Evolutionary conservation across 2,113 vertebrate species (phyloP).

Genomic region (Otolemur garnettii): DNA sequence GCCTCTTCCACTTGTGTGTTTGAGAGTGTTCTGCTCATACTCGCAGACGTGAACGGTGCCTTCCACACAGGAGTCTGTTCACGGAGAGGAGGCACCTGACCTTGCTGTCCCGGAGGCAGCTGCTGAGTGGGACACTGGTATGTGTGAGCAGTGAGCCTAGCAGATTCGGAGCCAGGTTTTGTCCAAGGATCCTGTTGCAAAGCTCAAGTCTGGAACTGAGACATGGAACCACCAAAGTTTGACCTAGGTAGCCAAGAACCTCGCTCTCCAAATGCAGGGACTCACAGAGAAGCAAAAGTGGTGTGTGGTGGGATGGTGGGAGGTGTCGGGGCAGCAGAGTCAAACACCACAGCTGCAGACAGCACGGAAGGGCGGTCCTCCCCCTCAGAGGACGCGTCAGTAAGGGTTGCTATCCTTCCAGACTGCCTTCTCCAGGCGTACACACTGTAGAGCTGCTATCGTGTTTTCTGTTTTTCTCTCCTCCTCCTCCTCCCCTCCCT

Average conservation of each 20-base stretch:
- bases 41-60: accelerated
- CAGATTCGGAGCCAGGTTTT: accelerated
- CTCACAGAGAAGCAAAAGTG: background rate
- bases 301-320: too few species aligned
- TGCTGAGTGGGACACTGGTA: background rate
- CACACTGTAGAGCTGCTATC: background rate
- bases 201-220: background rate
- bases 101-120: background rate
- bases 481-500: too few species aligned
- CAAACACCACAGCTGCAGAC: background rate
- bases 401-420: background rate
- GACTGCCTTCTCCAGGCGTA: background rate
- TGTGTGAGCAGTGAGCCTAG: background rate
- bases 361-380: background rate
- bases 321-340: background rate
- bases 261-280: background rate
- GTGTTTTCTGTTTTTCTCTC: background rate
- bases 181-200: background rate
- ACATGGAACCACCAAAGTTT: background rate
- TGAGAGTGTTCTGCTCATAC: background rate
- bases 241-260: background rate
- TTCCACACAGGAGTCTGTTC: background rate
- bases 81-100: background rate
- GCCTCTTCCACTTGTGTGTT: background rate
- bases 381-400: background rate